A percentile compares a stretch with the other conserved stretches of the same genome.
phyloP scores from a whole-genome alignment of 2,113 vertebrate genomes.

The Rhea americana region DNA sequence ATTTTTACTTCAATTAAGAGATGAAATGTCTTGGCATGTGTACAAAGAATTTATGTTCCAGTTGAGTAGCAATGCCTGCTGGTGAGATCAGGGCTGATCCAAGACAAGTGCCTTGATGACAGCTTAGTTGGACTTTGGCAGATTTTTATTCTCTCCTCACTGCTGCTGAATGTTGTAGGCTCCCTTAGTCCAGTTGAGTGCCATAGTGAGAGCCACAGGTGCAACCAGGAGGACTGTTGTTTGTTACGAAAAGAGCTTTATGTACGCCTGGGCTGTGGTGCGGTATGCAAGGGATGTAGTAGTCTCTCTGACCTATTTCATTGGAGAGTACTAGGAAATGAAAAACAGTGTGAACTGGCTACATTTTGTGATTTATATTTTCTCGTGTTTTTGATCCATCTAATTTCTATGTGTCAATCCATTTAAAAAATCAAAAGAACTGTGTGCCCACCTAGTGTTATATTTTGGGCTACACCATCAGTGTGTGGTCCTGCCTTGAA shows the following conservation, averaged over 20 bases:
- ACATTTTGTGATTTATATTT: background rate
- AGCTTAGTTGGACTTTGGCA: background rate
- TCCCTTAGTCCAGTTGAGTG: background rate
- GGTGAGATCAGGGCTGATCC: slow-evolving; percentile 1
- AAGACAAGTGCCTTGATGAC: slow-evolving; percentile 2
- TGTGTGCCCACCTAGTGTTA: background rate
- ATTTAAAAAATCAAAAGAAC: background rate
- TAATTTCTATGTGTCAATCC: background rate
- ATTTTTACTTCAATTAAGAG: slow-evolving; percentile 16
- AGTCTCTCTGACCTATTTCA: background rate
- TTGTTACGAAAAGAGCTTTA: background rate
- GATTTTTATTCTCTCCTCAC: background rate
- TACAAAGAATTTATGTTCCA: slow-evolving; percentile 32
- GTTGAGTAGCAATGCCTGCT: slow-evolving; percentile 8
- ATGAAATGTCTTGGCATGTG: background rate
- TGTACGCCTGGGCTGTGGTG: background rate
- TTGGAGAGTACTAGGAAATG: accelerated
- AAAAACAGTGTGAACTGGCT: background rate
- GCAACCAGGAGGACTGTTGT: background rate
- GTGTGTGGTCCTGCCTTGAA: background rate
- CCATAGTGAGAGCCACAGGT: background rate
- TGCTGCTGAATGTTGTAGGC: background rate
- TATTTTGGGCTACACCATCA: background rate
- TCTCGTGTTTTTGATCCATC: background rate
- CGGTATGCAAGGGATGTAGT: background rate